These are phyloP conservation scores for Holotrichia oblita DNA, from an alignment of 1,140 invertebrate genomes.

Conservation along the genomic window DNA sequence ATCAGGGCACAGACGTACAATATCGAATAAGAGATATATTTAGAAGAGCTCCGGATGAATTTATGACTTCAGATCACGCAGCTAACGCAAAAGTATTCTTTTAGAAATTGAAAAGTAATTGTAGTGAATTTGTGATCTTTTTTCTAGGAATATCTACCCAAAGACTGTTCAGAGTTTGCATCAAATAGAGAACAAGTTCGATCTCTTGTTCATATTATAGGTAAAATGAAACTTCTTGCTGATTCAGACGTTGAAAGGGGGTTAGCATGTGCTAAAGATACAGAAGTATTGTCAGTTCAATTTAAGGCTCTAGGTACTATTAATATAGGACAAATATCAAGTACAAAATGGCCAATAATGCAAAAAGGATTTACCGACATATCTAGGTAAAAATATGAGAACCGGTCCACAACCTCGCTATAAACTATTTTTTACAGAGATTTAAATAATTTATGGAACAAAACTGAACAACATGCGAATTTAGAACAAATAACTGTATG, in stretches of 20 bases:
- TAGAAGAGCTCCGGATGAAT: slow-evolving; percentile 76
- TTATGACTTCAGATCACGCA: slow-evolving; percentile 75
- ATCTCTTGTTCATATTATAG: slow-evolving; percentile 61
- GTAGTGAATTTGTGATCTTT: neutral
- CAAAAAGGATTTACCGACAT: slow-evolving; percentile 65
- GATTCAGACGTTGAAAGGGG: slow-evolving; percentile 64
- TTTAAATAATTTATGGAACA: slow-evolving; percentile 54
- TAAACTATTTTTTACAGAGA: slow-evolving; percentile 53
- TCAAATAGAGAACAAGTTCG: slow-evolving; percentile 66
- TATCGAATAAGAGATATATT: slow-evolving; percentile 73
- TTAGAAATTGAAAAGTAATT: neutral
- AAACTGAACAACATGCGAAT: slow-evolving; percentile 54
- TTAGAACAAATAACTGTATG: slow-evolving; percentile 66
- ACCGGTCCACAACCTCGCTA: neutral
- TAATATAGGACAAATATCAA: slow-evolving; percentile 58
- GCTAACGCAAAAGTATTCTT: slow-evolving; percentile 69
- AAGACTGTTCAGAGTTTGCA: slow-evolving; percentile 66
- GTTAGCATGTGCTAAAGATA: slow-evolving; percentile 63
- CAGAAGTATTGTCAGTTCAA: slow-evolving; percentile 61
- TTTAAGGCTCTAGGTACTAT: slow-evolving; percentile 57
- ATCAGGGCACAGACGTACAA: slow-evolving; percentile 70
- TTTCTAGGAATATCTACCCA: slow-evolving; percentile 64
- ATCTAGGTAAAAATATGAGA: slow-evolving; percentile 58
- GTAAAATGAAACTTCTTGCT: slow-evolving; percentile 64
- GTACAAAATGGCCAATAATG: slow-evolving; percentile 64